Conservation (phyloP, 2,888 invertebrate genomes). For the Tachina grossa region DNA sequence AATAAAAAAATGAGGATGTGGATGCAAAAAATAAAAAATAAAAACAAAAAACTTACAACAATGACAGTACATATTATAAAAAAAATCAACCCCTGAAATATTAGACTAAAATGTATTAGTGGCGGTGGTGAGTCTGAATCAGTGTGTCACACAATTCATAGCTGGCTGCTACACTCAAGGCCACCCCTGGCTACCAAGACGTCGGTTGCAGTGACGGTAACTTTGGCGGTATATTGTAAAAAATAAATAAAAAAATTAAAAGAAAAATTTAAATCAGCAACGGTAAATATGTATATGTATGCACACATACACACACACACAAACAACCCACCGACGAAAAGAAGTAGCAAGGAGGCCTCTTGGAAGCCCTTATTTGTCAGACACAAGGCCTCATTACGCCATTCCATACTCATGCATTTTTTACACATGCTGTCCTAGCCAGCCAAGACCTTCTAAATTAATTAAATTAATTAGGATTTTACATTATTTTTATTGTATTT, state of each 20-base stretch:
- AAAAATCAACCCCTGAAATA: conserved; percentile 63
- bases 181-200: conserved; percentile 52
- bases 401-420: too few species aligned
- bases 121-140: conserved; percentile 59
- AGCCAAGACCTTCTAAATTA: too few species aligned
- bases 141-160: conserved; percentile 57
- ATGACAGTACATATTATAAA: conserved; percentile 56
- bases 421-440: too few species aligned
- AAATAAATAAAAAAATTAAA: conserved; percentile 40
- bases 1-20: conserved; percentile 54
- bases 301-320: background rate
- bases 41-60: conserved; percentile 59
- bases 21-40: conserved; percentile 46
- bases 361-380: too few species aligned
- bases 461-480: too few species aligned
- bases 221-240: conserved; percentile 47
- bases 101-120: conserved; percentile 40
- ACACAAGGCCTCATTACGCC: too few species aligned
- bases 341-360: too few species aligned
- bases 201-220: conserved; percentile 58
- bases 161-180: conserved; percentile 54
- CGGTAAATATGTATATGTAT: conserved; percentile 47
- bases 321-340: background rate
- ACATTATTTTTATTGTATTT: too few species aligned
- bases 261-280: conserved; percentile 61